Percentiles rank a stretch among this genome's conserved stretches.
Evolutionary conservation across 1,140 invertebrate genomes (phyloP).

Genomic region (Drosophila cardini): DNA sequence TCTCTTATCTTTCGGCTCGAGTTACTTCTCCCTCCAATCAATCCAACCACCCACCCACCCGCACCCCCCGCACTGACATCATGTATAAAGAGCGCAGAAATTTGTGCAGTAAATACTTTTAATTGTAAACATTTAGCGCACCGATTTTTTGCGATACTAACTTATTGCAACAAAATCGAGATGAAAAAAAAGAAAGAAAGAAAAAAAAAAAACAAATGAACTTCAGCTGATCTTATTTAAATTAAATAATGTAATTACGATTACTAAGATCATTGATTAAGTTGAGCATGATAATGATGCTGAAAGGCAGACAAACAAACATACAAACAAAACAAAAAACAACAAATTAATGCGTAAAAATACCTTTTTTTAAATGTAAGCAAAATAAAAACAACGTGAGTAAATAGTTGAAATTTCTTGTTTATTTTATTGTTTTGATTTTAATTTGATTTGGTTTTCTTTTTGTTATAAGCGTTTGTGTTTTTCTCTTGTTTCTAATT

Average conservation of each 20-base stretch:
- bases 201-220: constrained; percentile 32
- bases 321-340: constrained; percentile 48
- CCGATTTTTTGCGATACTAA: constrained; percentile 58
- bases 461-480: constrained; percentile 12
- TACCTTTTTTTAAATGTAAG: constrained; percentile 60
- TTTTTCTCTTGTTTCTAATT: constrained; percentile 4
- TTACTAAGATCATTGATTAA: constrained; percentile 78
- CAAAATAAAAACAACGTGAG: constrained; percentile 61
- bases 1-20: constrained; percentile 17
- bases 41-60: background rate
- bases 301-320: constrained; percentile 56
- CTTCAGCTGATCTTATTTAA: constrained; percentile 78
- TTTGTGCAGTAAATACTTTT: constrained; percentile 61
- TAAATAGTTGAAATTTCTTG: constrained; percentile 62
- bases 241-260: constrained; percentile 70
- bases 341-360: constrained; percentile 66
- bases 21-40: background rate
- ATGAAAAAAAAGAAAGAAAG: constrained; percentile 36
- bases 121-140: constrained; percentile 60
- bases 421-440: constrained; percentile 47
- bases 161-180: constrained; percentile 39
- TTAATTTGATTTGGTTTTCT: constrained; percentile 22
- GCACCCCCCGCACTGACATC: constrained; percentile 41
- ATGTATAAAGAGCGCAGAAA: constrained; percentile 66
- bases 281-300: constrained; percentile 63